Percentiles rank a stretch among this genome's conserved stretches.
phyloP scores from a whole-genome alignment of 2,113 vertebrate genomes.

The Dipodomys stephensi region DNA sequence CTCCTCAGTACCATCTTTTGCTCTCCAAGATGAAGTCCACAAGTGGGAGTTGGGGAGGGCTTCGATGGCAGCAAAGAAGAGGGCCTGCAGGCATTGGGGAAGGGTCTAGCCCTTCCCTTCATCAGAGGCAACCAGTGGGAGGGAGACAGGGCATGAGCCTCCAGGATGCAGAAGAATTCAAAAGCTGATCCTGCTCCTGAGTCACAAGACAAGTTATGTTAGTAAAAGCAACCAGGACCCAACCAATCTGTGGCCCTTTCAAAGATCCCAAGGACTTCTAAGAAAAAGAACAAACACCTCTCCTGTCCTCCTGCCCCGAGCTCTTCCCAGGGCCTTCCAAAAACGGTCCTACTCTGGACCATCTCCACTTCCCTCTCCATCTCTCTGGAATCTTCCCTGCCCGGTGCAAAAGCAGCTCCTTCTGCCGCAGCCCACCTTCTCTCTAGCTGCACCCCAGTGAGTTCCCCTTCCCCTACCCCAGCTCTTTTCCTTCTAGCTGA shows the following conservation, averaged over 20 bases:
- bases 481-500: neutral
- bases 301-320: neutral
- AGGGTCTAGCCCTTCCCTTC: neutral
- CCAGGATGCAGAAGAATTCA: neutral
- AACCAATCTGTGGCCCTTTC: neutral
- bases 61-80: neutral
- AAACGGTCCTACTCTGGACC: neutral
- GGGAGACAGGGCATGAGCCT: neutral
- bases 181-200: neutral
- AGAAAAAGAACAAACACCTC: neutral
- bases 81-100: rapidly evolving
- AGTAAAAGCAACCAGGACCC: neutral
- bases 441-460: neutral
- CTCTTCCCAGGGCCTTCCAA: neutral
- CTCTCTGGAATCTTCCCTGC: neutral
- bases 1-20: neutral
- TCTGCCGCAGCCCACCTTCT: neutral
- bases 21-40: neutral
- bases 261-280: neutral
- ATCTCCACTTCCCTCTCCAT: neutral
- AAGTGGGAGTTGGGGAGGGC: too few species aligned
- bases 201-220: neutral
- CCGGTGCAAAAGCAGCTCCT: neutral
- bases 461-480: neutral
- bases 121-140: too few species aligned